These are phyloP conservation scores for Gambusia yucatana DNA, from an alignment of 2,797 vertebrate genomes.

Conservation along the genomic window DNA sequence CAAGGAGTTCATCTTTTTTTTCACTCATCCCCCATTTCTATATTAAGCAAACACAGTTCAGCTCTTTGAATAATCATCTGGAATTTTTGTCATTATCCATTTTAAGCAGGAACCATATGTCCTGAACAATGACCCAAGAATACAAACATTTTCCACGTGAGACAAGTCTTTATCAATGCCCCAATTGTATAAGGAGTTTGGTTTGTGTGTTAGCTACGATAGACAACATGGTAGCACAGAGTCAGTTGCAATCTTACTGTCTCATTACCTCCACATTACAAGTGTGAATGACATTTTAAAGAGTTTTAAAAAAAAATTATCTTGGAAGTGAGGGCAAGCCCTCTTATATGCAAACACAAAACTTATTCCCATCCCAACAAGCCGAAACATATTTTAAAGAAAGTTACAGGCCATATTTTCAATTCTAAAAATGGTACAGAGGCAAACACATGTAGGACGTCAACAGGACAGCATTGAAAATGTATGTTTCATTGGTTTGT, in stretches of 20 bases:
- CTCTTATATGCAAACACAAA: not conserved
- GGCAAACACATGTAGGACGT: not conserved
- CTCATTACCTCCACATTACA: not conserved
- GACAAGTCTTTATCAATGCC: not conserved
- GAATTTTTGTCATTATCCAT: not conserved
- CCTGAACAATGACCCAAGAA: not conserved
- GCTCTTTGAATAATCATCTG: not conserved
- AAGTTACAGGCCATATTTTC: not conserved
- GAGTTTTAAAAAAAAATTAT: not conserved
- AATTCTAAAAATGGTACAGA: not conserved
- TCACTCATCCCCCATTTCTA: not conserved
- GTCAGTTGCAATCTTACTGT: not conserved
- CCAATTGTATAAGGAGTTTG: not conserved
- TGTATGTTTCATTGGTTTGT: not conserved
- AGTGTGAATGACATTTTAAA: not conserved
- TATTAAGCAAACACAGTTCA: not conserved
- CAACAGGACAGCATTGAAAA: not conserved
- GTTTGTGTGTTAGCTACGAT: not conserved
- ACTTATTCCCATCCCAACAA: not conserved
- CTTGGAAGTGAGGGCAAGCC: not conserved
- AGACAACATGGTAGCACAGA: not conserved
- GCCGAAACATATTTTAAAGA: not conserved
- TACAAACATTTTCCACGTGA: not conserved
- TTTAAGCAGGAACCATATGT: not conserved
- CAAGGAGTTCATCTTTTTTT: not conserved